These are phyloP conservation scores for Bombus huntii DNA, from an alignment of 1,140 invertebrate species.

Conservation along the genomic window DNA sequence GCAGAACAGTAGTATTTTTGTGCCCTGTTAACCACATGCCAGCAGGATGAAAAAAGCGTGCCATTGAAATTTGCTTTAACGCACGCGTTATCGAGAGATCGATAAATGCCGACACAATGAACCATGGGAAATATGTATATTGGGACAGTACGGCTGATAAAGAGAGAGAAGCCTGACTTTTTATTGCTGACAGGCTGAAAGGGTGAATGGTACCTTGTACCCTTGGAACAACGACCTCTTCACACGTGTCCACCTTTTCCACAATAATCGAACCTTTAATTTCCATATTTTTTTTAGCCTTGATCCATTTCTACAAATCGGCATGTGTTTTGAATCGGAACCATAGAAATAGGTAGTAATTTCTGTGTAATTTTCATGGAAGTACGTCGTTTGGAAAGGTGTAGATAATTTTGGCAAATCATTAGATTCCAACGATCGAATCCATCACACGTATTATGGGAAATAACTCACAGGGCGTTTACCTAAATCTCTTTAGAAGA, in stretches of 20 bases:
- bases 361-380: not conserved
- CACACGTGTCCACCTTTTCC: constrained; percentile 12
- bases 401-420: not conserved
- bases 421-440: not conserved
- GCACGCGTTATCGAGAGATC: constrained; percentile 53
- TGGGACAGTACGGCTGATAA: constrained; percentile 38
- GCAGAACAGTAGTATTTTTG: constrained; percentile 74
- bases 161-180: constrained; percentile 31
- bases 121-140: constrained; percentile 43
- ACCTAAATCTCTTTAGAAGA: too few species aligned
- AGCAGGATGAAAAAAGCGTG: constrained; percentile 44
- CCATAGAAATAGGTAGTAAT: not conserved
- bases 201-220: constrained; percentile 54
- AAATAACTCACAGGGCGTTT: too few species aligned
- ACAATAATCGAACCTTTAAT: constrained; percentile 29
- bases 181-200: constrained; percentile 37
- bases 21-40: constrained; percentile 57
- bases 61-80: constrained; percentile 22
- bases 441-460: too few species aligned
- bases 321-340: not conserved
- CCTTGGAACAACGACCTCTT: constrained; percentile 41
- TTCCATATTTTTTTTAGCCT: constrained; percentile 1
- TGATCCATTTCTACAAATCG: not conserved
- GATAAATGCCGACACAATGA: constrained; percentile 54
- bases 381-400: not conserved